Conservation (phyloP, 2,888 invertebrate species). For the Pimpla rufipes region DNA sequence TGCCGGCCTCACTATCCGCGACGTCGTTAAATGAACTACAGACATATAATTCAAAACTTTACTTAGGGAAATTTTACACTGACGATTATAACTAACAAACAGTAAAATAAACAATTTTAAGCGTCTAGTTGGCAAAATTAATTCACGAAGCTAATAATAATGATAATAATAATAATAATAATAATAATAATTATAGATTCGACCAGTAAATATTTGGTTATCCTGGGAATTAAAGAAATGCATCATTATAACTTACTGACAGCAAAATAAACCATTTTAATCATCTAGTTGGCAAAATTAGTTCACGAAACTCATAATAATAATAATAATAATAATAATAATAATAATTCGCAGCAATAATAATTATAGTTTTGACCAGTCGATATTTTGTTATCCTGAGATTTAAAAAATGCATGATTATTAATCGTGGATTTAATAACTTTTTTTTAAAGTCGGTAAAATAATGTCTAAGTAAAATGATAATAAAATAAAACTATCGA, state of each 20-base stretch:
- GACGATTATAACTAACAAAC: background rate
- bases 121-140: background rate
- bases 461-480: too few species aligned
- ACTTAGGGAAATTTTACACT: background rate
- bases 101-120: background rate
- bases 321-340: background rate
- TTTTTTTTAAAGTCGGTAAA: too few species aligned
- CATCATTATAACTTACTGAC: background rate
- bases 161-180: background rate
- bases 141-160: background rate
- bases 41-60: background rate
- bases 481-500: too few species aligned
- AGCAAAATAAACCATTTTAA: background rate
- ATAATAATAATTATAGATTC: background rate
- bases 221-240: too few species aligned
- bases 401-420: too few species aligned
- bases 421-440: too few species aligned
- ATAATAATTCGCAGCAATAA: too few species aligned
- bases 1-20: slow-evolving; percentile 20
- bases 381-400: too few species aligned
- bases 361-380: background rate
- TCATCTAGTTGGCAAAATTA: background rate
- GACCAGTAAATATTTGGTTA: too few species aligned
- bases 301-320: background rate
- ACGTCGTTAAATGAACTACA: background rate